Base-by-base conservation (phyloP, 2,113 vertebrate genomes). In the Aramus guarauna region DNA sequence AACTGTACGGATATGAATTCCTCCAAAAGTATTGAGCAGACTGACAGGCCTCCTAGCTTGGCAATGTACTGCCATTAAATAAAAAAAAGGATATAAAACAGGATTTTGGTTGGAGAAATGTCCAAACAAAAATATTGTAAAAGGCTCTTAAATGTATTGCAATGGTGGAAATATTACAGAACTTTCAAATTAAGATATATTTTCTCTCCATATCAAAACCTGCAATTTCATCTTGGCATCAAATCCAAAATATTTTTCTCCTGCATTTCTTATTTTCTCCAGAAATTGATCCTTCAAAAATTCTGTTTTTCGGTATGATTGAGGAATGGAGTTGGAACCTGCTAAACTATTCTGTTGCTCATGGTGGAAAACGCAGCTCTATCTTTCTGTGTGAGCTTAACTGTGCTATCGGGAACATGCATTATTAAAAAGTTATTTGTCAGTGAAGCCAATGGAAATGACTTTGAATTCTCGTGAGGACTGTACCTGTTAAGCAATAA, bases 381-480 rank as follows among this genome's bases (percentile, higher is more conserved):
- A 1, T 48, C 52, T 82, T 81, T 81, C 53, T 75, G 12, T 94
- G 52, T 67, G 62, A 90, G 30, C 15, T 81, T 92, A 81, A 68
- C 60, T 59, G 18, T 62, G 8, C 59, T 90, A 13, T 52, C 0
- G 1, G 82, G 50, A 89, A 47, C 47, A 92, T 90, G 30, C 82
- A 94, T 94, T 78, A 95, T 90, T 96, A 80, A 96, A 81, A 91
- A 41, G 16, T 58, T 80, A 81, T 93, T 92, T 97, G 53, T 74
- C 63, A 85, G 64, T 77, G 67, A 88, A 94, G 69, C 80, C 91
- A 60, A 86, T 72, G 79, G 53, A 94, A 93, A 82, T 62, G 53
- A 95, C 32, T 64, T 83, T 66, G 56, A 92, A 88, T 94, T 88
- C 75, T 67, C 84, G 64, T 32, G 86, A 92, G 73, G 16, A 73